Evolutionary conservation across 1,140 invertebrate genomes (phyloP), one percentile per base, ranked within the genome.

Genomic region (Tetragnatha versicolor): DNA sequence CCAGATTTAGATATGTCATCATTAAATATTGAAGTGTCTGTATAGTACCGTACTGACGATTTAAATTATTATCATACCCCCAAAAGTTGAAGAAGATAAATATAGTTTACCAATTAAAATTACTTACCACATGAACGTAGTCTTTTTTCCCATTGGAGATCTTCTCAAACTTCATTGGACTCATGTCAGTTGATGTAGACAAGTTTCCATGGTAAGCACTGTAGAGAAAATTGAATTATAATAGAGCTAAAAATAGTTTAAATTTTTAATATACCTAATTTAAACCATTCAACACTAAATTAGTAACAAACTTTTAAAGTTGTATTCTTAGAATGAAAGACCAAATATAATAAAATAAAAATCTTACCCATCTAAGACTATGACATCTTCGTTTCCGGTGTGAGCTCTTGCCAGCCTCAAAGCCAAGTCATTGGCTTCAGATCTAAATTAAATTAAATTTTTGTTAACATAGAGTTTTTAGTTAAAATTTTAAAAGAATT

Each of bases 161-260:
- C 84, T 93, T 90, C 85, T 95, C 94, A 86, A 98, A 97, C 88
- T 99, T 98, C 88, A 98, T 98, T 29, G 98, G 97, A 79, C 96
- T 99, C 83, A 99, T 93, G 87, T 98, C 94, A 86, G 98, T 97
- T 84, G 95, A 91, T 53, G 94, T 93, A 47, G 92, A 93, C 83
- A 99, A 89, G 86, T 99, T 96, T 55, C 98, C 98, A 88, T 99
- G 98, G 89, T 99, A 99, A 58, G 97, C 97, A 88, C 97, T 99
- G 89, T 80, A 92, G 79, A 39, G 12, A 47, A 83, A 60, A 80
- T 17, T n/a, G n/a, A n/a, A n/a, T n/a, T n/a, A n/a, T n/a, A n/a
- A n/a, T n/a, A n/a, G n/a, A n/a, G n/a, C n/a, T n/a, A n/a, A 17
- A 45, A 45, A 45, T 45, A 17, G 17, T 45, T n/a, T n/a, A n/a